These are phyloP conservation scores for Leptopilina myrica DNA, from an alignment of 2,888 invertebrate species.

Conservation along the genomic window DNA sequence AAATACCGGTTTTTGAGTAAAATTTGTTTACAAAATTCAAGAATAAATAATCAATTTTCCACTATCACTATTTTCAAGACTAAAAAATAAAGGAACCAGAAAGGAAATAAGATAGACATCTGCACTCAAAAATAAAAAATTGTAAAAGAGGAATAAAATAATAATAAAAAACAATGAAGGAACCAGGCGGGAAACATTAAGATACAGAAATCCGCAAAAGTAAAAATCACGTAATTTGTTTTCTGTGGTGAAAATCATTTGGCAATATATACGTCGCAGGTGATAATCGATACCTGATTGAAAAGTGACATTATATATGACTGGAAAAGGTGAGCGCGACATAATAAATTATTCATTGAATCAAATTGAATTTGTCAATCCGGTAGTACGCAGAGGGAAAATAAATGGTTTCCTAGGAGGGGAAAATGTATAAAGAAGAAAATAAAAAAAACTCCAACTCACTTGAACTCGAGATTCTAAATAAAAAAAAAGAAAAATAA, in stretches of 20 bases:
- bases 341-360: constrained; percentile 48
- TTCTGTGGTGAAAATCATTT: constrained; percentile 2
- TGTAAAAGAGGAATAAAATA: too few species aligned
- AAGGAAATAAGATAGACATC: too few species aligned
- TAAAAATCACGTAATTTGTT: constrained; percentile 34
- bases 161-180: too few species aligned
- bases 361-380: constrained; percentile 50
- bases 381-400: constrained; percentile 41
- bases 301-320: background rate
- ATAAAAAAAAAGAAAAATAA: too few species aligned
- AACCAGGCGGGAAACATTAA: background rate
- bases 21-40: too few species aligned
- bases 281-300: constrained; percentile 40
- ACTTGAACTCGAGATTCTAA: background rate
- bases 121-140: too few species aligned
- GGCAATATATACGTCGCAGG: constrained; percentile 19
- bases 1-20: too few species aligned
- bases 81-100: too few species aligned
- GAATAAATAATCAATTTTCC: too few species aligned
- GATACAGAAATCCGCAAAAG: background rate
- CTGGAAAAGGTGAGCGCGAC: constrained; percentile 40
- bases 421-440: constrained; percentile 42
- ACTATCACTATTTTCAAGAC: too few species aligned
- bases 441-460: constrained; percentile 45
- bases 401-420: constrained; percentile 42